These are phyloP conservation scores for Papilio xuthus DNA, from an alignment of 1,140 invertebrate species.

Conservation along the genomic window DNA sequence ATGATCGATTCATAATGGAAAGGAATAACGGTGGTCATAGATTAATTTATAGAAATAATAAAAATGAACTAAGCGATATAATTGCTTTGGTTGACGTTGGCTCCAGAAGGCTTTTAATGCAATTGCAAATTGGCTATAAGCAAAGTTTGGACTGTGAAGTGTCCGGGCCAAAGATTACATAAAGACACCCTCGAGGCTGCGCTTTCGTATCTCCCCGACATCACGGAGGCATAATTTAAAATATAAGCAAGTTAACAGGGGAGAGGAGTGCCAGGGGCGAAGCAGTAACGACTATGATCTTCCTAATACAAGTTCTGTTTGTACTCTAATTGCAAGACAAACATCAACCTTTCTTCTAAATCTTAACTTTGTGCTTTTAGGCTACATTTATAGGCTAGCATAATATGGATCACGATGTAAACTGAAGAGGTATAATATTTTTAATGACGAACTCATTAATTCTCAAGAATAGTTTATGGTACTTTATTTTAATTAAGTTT, in stretches of 20 bases:
- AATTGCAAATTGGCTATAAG: conserved; percentile 53
- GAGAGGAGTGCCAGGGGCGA: conserved; percentile 50
- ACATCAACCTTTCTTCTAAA: conserved; percentile 15
- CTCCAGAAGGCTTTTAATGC: conserved; percentile 51
- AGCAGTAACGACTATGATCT: conserved; percentile 47
- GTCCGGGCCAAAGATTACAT: conserved; percentile 59
- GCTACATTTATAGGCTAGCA: neutral
- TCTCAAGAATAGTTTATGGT: neutral
- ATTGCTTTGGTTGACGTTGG: conserved; percentile 4
- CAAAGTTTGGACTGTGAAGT: conserved; percentile 63
- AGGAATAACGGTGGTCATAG: neutral
- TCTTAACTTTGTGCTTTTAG: neutral
- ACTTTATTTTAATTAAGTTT: no score
- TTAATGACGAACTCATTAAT: neutral
- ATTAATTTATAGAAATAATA: neutral
- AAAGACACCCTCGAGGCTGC: conserved; percentile 53
- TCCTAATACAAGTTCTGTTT: conserved; percentile 43
- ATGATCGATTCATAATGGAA: neutral
- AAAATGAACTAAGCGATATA: conserved; percentile 24
- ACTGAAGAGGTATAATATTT: neutral
- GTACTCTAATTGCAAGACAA: conserved; percentile 28
- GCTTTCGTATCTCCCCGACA: conserved; percentile 72
- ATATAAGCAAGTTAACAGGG: conserved; percentile 60
- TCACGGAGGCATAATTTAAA: conserved; percentile 61
- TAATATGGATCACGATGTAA: neutral